Conservation (phyloP, 64 coral and sea anemone species). For the Catalaphyllia jardinei region DNA sequence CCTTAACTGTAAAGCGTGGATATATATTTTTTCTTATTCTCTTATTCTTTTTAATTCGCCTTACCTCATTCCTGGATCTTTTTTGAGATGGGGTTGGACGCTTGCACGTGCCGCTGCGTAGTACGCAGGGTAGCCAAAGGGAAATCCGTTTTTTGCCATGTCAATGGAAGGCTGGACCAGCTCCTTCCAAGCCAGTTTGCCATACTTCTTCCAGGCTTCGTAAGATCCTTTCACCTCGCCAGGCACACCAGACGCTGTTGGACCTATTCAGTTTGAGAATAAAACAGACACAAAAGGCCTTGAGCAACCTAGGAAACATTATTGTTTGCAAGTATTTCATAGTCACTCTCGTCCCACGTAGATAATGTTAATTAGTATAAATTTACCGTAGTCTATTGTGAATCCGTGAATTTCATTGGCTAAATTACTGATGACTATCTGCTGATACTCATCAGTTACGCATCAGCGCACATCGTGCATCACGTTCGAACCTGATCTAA, state of each 20-base stretch:
- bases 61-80: slow-evolving; percentile 69
- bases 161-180: slow-evolving; percentile 86
- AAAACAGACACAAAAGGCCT: background rate
- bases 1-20: no score
- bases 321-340: no score
- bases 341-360: no score
- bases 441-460: no score
- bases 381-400: no score
- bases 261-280: slow-evolving; percentile 44
- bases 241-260: slow-evolving; percentile 70
- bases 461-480: no score
- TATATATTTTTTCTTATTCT: no score
- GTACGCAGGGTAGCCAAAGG: slow-evolving; percentile 43
- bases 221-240: slow-evolving; percentile 91
- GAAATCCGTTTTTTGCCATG: slow-evolving; percentile 77
- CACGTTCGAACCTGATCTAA: no score
- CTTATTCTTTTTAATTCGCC: background rate
- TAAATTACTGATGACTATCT: no score
- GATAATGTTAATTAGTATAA: no score
- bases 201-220: slow-evolving; percentile 89
- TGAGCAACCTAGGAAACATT: no score
- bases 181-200: slow-evolving; percentile 81
- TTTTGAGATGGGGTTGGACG: slow-evolving; percentile 29
- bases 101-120: slow-evolving; percentile 64
- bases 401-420: no score